phyloP scores from a whole-genome alignment of 2,113 vertebrate genomes.

The Pseudopodoces humilis region DNA sequence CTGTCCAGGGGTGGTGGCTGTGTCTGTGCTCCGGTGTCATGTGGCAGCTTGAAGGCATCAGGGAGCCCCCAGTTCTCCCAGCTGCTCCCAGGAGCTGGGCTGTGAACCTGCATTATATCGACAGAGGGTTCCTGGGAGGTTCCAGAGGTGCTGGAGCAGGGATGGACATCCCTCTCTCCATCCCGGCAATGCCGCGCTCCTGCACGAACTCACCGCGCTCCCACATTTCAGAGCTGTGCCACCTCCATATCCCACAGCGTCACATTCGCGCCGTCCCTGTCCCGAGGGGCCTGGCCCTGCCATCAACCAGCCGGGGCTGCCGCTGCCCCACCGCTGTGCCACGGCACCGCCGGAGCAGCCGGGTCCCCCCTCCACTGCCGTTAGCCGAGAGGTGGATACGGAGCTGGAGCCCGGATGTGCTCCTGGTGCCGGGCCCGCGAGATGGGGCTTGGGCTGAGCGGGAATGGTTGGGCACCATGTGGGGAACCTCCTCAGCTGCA shows the following conservation, averaged over 20 bases:
- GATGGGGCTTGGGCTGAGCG: background rate
- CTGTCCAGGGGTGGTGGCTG: background rate
- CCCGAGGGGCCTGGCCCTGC: background rate
- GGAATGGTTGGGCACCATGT: background rate
- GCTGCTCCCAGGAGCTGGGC: background rate
- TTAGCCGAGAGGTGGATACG: accelerated
- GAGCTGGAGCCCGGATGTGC: background rate
- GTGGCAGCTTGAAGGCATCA: background rate
- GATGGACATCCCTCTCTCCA: background rate
- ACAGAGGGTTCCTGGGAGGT: background rate
- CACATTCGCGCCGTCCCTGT: background rate
- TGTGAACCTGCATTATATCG: background rate
- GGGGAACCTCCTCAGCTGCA: background rate
- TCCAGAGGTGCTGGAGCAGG: background rate
- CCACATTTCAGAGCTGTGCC: constrained; percentile 34
- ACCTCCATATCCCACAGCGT: background rate
- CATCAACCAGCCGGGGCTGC: background rate
- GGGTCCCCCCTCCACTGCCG: accelerated
- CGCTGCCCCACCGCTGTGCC: background rate
- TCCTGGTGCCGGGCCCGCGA: accelerated
- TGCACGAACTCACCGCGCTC: background rate
- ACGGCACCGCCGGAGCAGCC: accelerated
- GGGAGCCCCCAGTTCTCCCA: background rate
- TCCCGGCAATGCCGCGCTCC: background rate
- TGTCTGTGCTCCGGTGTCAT: background rate